phyloP scores from a whole-genome alignment of 2,888 invertebrate species.

The Dermolepida albohirtum region DNA sequence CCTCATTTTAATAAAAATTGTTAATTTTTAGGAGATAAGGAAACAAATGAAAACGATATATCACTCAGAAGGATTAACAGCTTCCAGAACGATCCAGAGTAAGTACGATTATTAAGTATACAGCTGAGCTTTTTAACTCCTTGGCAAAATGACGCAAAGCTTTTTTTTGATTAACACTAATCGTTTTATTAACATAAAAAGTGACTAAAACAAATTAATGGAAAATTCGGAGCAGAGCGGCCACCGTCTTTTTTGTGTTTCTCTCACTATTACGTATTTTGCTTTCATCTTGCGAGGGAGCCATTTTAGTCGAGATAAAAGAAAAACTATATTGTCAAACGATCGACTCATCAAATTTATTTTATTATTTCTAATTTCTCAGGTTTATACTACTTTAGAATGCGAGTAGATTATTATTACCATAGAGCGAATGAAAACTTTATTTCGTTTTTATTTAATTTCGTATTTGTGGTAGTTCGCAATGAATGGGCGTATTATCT shows the following conservation, averaged over 20 bases:
- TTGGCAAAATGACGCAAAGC: conserved; percentile 60
- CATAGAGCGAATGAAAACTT: conserved; percentile 18
- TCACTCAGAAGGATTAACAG: conserved; percentile 86
- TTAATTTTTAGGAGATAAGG: conserved; percentile 70
- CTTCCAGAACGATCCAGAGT: conserved; percentile 91
- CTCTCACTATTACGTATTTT: conserved; percentile 41
- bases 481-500: conserved; percentile 5
- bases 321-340: conserved; percentile 14
- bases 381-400: conserved; percentile 51
- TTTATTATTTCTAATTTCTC: conserved; percentile 44
- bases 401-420: conserved; percentile 40
- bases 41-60: conserved; percentile 71
- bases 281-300: conserved; percentile 57
- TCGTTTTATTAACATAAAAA: conserved; percentile 36
- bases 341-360: conserved; percentile 27
- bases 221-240: conserved; percentile 32
- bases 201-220: conserved; percentile 27
- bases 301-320: conserved; percentile 31
- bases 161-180: conserved; percentile 46
- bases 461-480: conserved; percentile 27
- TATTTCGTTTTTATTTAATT: conserved; percentile 14
- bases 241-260: conserved; percentile 16
- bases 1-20: conserved; percentile 50
- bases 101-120: conserved; percentile 64
- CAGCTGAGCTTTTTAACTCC: conserved; percentile 53